Evolutionary conservation across 2,888 invertebrate genomes (phyloP).

Genomic region (Lumbricus terrestris): DNA sequence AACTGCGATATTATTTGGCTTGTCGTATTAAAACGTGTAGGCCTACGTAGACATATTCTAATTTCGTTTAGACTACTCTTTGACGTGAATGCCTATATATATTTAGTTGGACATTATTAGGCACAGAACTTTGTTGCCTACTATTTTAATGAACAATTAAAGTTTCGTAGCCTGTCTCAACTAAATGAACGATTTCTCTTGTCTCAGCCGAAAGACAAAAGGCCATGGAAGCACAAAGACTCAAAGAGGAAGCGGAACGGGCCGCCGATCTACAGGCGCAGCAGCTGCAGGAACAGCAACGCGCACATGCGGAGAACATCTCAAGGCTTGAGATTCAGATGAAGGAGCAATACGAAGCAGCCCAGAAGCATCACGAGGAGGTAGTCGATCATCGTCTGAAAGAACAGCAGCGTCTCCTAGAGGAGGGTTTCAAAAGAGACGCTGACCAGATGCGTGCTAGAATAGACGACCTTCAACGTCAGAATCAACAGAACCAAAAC

Average conservation of each 20-base stretch:
- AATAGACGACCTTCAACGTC: neutral
- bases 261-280: neutral
- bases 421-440: neutral
- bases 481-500: neutral
- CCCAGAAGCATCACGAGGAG: neutral
- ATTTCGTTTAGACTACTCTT: no score
- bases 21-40: no score
- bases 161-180: neutral
- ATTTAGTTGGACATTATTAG: neutral
- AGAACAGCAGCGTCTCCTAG: neutral
- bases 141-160: neutral
- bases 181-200: neutral
- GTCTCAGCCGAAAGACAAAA: neutral
- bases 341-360: neutral
- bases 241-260: neutral
- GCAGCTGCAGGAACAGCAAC: neutral
- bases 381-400: neutral
- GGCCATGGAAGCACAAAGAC: neutral
- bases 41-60: no score
- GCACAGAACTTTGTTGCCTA: neutral
- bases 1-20: no score
- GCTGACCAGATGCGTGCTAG: neutral
- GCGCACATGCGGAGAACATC: neutral
- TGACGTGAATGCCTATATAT: no score
- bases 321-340: neutral